phyloP scores from a whole-genome alignment of 64 coral and sea anemone genomes.

The Anthopleura sola region DNA sequence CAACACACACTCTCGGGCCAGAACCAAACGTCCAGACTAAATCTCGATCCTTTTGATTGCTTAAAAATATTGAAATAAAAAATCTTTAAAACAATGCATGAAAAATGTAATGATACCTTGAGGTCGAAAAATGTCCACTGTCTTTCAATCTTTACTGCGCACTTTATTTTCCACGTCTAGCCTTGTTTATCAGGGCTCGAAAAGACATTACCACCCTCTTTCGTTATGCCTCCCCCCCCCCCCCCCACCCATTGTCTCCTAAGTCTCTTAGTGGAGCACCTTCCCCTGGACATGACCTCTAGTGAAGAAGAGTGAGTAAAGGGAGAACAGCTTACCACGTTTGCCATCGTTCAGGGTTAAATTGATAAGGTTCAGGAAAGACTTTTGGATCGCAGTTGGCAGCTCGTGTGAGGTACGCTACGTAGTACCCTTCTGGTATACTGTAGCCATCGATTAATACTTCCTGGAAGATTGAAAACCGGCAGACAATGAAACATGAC shows the following conservation, averaged over 20 bases:
- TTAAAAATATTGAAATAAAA: background rate
- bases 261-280: too few relatives aligned
- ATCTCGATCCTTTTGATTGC: conserved; percentile 44
- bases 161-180: too few relatives aligned
- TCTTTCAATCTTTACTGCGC: too few relatives aligned
- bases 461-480: conserved; percentile 30
- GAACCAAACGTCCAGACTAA: conserved; percentile 85
- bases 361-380: conserved; percentile 79
- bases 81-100: background rate
- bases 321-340: conserved; percentile 43
- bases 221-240: too few relatives aligned
- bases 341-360: conserved; percentile 94
- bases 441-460: conserved; percentile 77
- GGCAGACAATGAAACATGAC: background rate
- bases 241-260: too few relatives aligned
- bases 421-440: conserved; percentile 78
- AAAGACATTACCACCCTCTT: too few relatives aligned
- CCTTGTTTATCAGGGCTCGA: too few relatives aligned
- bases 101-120: too few relatives aligned
- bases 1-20: conserved; percentile 82
- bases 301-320: background rate
- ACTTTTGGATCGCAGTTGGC: conserved; percentile 90
- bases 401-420: conserved; percentile 76
- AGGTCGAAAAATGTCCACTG: too few relatives aligned
- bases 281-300: too few relatives aligned